Evolutionary conservation across 1,140 invertebrate genomes (phyloP), one percentile per base, ranked within the genome.

Genomic region (Trypoxylus dichotomus): DNA sequence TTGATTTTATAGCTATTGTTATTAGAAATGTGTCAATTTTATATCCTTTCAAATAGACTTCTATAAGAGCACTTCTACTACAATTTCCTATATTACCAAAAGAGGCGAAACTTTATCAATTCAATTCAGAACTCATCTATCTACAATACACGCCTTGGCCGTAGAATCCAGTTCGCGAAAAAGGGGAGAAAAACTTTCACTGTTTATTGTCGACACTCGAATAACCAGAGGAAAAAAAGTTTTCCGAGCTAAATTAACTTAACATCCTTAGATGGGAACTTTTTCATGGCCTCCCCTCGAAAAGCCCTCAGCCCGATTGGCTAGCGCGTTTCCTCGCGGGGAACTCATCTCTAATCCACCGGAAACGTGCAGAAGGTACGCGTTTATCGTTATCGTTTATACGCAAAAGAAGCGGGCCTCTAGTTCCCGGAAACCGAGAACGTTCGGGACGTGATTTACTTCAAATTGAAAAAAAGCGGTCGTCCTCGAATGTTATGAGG

Each of bases 301-400:
- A 37, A 37, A 19, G 13, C 15, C 47, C 21, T 58, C 21, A 58
- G 7, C 15, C 15, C 6, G 21, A 19, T 19, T 58, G 47, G 47
- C 15, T 58, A 58, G 7, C 21, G 15, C 47, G 47, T 58, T 58
- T 58, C 21, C 47, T 58, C 47, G 47, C 21, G 47, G 15, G 47
- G 13, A 58, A 21, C 15, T 19, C 15, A 3, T 19, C 21, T 19
- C 47, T 58, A 58, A 58, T 58, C 47, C 47, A 58, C 15, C 47
- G 15, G 47, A 58, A 58, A 13, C 21, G 7, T 58, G 47, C 15
- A 58, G 21, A 58, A 58, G 15, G 47, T 58, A 58, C 47, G 15
- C 47, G 47, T 58, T 58, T 58, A 58, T 58, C 47, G 47, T 58
- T 58, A 58, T 21, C 47, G 47, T 58, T 58, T 58, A 58, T 58